Conservation (phyloP, 2,888 invertebrate genomes). For the Lasius fuliginosus region DNA sequence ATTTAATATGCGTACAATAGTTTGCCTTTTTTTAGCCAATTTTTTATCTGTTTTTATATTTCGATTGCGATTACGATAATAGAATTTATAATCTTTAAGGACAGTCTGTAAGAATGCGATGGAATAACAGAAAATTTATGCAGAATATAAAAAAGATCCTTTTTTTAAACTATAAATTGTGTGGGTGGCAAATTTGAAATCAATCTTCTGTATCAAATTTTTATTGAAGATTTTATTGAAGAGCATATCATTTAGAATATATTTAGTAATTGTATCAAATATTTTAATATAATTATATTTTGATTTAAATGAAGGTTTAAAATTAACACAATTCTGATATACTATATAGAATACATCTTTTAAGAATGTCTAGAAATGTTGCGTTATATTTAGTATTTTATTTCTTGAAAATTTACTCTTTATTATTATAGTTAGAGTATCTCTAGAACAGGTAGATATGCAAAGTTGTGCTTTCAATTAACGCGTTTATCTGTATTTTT, state of each 20-base stretch:
- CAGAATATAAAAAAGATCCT: not conserved
- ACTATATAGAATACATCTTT: not conserved
- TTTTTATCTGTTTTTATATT: not conserved
- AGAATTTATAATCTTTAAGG: not conserved
- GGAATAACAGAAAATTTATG: not conserved
- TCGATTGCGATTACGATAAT: not conserved
- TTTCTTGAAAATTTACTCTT: not conserved
- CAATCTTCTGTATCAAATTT: not conserved
- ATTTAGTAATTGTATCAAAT: not conserved
- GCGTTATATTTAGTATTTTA: not conserved
- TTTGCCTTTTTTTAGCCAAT: not conserved
- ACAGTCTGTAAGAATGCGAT: not conserved
- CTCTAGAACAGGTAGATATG: not conserved
- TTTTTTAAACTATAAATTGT: not conserved
- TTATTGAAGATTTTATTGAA: conserved; percentile 19
- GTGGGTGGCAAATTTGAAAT: not conserved
- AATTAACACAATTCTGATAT: not conserved
- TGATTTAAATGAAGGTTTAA: not conserved
- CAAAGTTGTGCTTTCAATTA: conserved; percentile 25
- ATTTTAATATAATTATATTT: not conserved
- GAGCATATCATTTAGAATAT: not conserved
- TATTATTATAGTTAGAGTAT: not conserved
- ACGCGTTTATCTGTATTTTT: not conserved
- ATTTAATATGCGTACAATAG: conserved; percentile 3
- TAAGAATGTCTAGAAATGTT: not conserved